These are phyloP conservation scores for Meandrina meandrites DNA, from an alignment of 92 coral and sea anemone species.

Conservation along the genomic window DNA sequence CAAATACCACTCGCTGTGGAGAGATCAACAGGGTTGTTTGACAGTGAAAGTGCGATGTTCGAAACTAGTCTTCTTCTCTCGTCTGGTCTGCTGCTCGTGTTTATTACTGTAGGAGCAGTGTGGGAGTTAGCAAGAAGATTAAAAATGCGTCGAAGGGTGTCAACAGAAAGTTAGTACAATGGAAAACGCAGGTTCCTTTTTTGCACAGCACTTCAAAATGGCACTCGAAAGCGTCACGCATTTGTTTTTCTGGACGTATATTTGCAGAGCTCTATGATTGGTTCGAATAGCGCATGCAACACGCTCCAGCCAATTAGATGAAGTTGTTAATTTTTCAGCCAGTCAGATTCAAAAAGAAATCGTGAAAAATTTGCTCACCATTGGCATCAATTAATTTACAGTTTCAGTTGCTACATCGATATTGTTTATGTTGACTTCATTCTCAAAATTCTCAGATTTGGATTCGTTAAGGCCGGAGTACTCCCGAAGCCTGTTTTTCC, in stretches of 20 bases:
- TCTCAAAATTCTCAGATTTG: too few relatives aligned
- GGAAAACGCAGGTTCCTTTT: not conserved
- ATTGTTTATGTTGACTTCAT: not conserved
- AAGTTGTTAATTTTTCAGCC: not conserved
- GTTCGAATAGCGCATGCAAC: not conserved
- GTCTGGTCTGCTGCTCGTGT: not conserved
- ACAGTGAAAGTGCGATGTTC: constrained; percentile 12
- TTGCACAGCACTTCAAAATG: not conserved
- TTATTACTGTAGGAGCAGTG: constrained; percentile 6
- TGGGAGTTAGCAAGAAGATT: constrained; percentile 28
- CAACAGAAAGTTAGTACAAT: constrained; percentile 11
- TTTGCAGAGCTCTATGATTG: not conserved
- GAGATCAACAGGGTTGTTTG: constrained; percentile 31
- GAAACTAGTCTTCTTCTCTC: not conserved
- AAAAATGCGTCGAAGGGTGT: constrained; percentile 8
- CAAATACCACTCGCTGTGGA: constrained; percentile 33
- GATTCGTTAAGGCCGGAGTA: too few relatives aligned
- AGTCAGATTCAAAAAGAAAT: not conserved
- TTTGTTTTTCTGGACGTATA: not conserved
- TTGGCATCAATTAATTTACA: not conserved
- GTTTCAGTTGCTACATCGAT: not conserved
- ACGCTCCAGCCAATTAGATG: not conserved
- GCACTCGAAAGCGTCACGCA: not conserved
- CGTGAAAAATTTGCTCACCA: not conserved
- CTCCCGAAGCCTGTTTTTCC: too few relatives aligned